These are phyloP conservation scores for Cossypha niveicapilla DNA, from an alignment of 2,797 vertebrate species.

Conservation along the genomic window DNA sequence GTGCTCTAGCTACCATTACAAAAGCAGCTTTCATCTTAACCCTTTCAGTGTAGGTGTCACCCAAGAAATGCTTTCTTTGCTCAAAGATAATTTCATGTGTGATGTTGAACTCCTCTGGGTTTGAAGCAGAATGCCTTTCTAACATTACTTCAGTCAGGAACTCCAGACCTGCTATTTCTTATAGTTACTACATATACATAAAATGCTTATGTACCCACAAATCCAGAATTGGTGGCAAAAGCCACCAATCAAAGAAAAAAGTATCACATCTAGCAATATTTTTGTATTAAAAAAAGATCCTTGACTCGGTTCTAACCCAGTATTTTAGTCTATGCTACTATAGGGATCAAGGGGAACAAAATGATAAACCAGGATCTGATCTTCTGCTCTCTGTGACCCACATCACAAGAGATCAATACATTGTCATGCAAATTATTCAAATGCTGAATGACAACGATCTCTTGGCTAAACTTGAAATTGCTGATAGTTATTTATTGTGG, in stretches of 20 bases:
- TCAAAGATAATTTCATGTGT: not conserved
- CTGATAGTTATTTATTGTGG: not conserved
- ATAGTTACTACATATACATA: not conserved
- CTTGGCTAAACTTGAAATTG: not conserved
- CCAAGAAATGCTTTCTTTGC: not conserved
- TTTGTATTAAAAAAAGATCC: not conserved
- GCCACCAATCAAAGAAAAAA: not conserved
- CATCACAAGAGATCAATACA: not conserved
- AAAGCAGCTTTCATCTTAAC: constrained; percentile 34
- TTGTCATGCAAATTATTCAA: not conserved
- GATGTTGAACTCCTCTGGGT: not conserved
- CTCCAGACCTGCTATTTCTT: not conserved
- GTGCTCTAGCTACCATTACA: not conserved
- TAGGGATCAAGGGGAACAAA: not conserved
- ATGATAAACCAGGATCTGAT: not conserved
- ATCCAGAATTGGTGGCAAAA: not conserved
- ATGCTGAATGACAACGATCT: not conserved
- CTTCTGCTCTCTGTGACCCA: not conserved
- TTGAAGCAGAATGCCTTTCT: not conserved
- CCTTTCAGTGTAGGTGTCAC: not conserved
- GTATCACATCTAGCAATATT: not conserved
- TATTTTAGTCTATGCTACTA: not conserved
- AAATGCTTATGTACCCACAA: not conserved
- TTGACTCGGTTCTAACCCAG: not conserved
- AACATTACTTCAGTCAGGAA: not conserved